These are phyloP conservation scores for Apis dorsata DNA, from an alignment of 1,140 invertebrate genomes.

Conservation along the genomic window DNA sequence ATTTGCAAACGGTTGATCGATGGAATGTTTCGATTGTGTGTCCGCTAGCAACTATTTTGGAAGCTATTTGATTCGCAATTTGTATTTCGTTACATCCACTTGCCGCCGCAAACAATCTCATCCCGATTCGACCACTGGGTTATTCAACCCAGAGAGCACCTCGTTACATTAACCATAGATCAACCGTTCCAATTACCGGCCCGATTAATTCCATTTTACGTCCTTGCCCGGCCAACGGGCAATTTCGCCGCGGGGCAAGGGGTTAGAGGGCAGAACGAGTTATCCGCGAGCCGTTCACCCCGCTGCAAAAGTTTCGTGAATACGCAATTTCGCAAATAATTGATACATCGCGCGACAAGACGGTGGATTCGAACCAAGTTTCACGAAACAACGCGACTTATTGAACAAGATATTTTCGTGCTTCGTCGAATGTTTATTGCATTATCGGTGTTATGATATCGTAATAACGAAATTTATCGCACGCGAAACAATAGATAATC, in stretches of 20 bases:
- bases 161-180: constrained; percentile 18
- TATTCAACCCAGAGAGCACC: neutral
- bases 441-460: neutral
- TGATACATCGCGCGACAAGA: neutral
- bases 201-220: constrained; percentile 26
- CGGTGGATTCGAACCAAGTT: constrained; percentile 10
- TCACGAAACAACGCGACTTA: neutral
- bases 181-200: constrained; percentile 27
- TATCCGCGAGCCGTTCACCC: neutral
- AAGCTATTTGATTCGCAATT: neutral
- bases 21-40: neutral
- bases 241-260: neutral
- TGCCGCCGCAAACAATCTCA: neutral
- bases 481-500: neutral
- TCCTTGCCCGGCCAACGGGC: neutral
- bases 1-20: neutral
- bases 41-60: neutral
- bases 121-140: neutral
- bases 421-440: constrained; percentile 17
- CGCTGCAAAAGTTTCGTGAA: constrained; percentile 19
- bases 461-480: constrained; percentile 10
- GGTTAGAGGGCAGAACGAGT: neutral
- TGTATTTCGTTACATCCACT: neutral
- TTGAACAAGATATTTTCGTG: too few relatives aligned
- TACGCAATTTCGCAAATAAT: constrained; percentile 35